Base-by-base conservation (phyloP, 1,140 invertebrate species). In the Thaumatotibia leucotreta region DNA sequence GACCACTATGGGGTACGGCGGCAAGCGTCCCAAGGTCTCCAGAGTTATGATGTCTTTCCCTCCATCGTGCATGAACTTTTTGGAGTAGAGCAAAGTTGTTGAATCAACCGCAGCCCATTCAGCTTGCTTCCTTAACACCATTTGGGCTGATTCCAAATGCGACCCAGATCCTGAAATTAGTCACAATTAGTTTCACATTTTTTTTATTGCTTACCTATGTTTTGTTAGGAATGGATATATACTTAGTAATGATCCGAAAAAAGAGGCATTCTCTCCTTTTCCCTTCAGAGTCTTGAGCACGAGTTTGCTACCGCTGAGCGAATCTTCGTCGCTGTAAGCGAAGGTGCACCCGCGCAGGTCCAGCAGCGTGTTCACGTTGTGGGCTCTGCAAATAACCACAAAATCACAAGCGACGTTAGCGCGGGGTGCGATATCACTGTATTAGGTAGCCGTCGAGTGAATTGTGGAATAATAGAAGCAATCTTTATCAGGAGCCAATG, bases 21-120 rank as follows among this genome's bases (percentile, higher is more conserved):
- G 92, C 9, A 94, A 80, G 17, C 93, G 92, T 45, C 94, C 94
- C 68, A 94, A 83, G n/a, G 93, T 93, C 68, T 92, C 91, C 62
- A 94, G 78, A 1, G 92, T 88, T 27, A 86, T 80, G 33, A 95
- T 84, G 65, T 94, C 92, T 74, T 92, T 92, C 6, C 89, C 88
- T 17, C 91, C 86, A 74, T 93, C 92, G 58, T 93, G 92, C 87
- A 94, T 92, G 70, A 86, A 89, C 61, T 92, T 92, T 72, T 93
- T 91, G 52, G 92, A 92, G 67, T 91, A 92, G 2, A 92, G 74
- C 2, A 94, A 83, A 20, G 92, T 92, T 39, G 92, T 93, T 1
- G 94, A 93, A 82, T 94, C 93, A 11, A 95, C 92, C 22, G 93
- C 92, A 11, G 94, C 92, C 75, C 93, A 93, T 70, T 94, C 93